A percentile compares a stretch with the other conserved stretches of the same genome.
Conservation (phyloP, 2,888 invertebrate species). For the Steromphala cineraria region DNA sequence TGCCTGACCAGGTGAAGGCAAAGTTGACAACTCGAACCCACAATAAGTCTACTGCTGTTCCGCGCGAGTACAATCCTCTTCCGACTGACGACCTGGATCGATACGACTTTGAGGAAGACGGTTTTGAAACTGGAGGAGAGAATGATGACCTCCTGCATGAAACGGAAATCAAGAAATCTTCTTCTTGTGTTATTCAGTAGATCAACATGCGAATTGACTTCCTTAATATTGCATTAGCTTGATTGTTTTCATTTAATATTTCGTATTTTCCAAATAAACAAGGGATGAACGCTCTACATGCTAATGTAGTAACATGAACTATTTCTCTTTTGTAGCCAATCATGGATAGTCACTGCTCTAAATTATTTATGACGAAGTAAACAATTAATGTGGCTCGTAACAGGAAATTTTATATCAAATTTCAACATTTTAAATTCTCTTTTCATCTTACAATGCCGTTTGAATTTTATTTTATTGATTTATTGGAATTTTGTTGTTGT, state of each 20-base stretch:
- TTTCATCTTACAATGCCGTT: no score
- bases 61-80: conserved; percentile 39
- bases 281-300: no score
- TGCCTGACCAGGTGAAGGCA: conserved; percentile 37
- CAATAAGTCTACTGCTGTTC: conserved; percentile 28
- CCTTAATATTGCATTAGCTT: not conserved
- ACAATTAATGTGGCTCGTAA: no score
- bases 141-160: conserved; percentile 41
- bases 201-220: not conserved
- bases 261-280: not conserved
- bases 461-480: no score
- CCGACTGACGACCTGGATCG: conserved; percentile 40
- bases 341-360: no score
- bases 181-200: conserved; percentile 40
- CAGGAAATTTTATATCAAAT: no score
- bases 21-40: conserved; percentile 33
- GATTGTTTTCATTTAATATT: not conserved
- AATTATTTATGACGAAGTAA: no score
- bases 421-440: no score
- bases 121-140: conserved; percentile 33
- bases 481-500: no score
- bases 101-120: conserved; percentile 39
- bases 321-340: no score
- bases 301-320: no score
- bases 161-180: conserved; percentile 42